Conservation (phyloP, 2,888 invertebrate species). For the Pandemis heparana region DNA sequence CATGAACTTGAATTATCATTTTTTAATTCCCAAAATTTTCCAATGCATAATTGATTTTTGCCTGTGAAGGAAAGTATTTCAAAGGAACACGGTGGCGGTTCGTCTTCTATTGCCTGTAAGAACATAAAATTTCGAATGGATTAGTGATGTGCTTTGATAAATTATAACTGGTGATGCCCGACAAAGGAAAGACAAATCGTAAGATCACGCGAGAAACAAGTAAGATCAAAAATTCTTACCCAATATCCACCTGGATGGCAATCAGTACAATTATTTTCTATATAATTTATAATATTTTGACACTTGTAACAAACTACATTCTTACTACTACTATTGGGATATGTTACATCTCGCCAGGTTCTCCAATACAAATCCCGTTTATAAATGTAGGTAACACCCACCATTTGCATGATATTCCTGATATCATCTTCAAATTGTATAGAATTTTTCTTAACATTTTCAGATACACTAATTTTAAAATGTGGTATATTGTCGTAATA, state of each 20-base stretch:
- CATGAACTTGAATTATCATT: constrained; percentile 46
- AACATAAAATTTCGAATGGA: constrained; percentile 23
- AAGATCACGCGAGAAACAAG: not conserved
- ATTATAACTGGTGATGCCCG: no score
- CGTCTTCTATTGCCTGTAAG: constrained; percentile 66
- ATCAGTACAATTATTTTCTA: constrained; percentile 47
- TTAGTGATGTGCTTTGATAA: no score
- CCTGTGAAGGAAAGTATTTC: constrained; percentile 62
- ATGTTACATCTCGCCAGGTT: constrained; percentile 64
- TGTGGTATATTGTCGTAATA: constrained; percentile 58
- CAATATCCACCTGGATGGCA: constrained; percentile 60
- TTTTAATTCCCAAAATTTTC: constrained; percentile 49
- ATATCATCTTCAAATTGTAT: constrained; percentile 58
- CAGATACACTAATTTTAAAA: constrained; percentile 45
- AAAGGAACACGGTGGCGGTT: constrained; percentile 61
- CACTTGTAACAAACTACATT: constrained; percentile 62
- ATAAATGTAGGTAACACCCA: constrained; percentile 61
- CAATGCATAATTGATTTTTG: constrained; percentile 55
- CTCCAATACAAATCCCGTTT: constrained; percentile 69
- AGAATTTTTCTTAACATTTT: constrained; percentile 44
- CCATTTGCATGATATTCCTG: constrained; percentile 58
- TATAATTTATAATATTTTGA: constrained; percentile 51
- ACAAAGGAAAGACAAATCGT: not conserved
- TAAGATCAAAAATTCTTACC: constrained; percentile 53
- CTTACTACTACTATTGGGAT: constrained; percentile 45